phyloP scores from a whole-genome alignment of 2,888 invertebrate species.

The Esperia sulphurella region DNA sequence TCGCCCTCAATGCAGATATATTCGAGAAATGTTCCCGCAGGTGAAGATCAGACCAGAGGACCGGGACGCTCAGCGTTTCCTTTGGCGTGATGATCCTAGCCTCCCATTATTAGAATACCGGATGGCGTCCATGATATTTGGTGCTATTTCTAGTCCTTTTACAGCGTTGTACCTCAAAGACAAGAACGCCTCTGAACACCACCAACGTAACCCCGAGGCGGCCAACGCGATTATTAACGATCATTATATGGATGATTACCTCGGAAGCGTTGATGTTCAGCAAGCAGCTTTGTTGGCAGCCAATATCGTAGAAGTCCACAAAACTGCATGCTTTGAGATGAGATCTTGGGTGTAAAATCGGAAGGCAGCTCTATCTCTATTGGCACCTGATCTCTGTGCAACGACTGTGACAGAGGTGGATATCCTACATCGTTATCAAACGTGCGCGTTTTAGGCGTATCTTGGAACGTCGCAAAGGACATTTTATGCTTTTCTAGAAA shows the following conservation, averaged over 20 bases:
- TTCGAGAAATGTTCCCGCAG: too few relatives aligned
- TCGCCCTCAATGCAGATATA: too few relatives aligned
- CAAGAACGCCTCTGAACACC: constrained; percentile 5
- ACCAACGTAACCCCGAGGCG: background rate
- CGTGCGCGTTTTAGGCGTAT: constrained; percentile 5
- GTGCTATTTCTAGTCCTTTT: too few relatives aligned
- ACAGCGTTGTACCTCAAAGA: too few relatives aligned
- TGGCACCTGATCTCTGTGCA: constrained; percentile 1
- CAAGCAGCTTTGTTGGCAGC: constrained; percentile 2
- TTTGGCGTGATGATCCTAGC: too few relatives aligned
- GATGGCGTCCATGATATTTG: too few relatives aligned
- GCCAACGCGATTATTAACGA: background rate
- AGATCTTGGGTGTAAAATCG: background rate
- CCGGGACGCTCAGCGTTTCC: too few relatives aligned
- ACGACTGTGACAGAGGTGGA: background rate
- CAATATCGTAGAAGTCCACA: constrained; percentile 1
- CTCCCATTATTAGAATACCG: too few relatives aligned
- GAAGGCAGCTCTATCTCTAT: constrained; percentile 1
- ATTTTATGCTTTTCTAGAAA: background rate
- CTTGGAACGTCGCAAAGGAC: background rate
- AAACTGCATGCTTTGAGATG: too few relatives aligned
- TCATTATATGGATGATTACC: constrained; percentile 3
- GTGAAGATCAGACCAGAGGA: too few relatives aligned
- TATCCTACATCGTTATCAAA: constrained; percentile 2
- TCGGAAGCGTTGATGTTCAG: background rate